A percentile compares a stretch with the other conserved stretches of the same genome.
Evolutionary conservation across 2,113 vertebrate genomes (phyloP).

Genomic region (Neolamprologus fasciatus): DNA sequence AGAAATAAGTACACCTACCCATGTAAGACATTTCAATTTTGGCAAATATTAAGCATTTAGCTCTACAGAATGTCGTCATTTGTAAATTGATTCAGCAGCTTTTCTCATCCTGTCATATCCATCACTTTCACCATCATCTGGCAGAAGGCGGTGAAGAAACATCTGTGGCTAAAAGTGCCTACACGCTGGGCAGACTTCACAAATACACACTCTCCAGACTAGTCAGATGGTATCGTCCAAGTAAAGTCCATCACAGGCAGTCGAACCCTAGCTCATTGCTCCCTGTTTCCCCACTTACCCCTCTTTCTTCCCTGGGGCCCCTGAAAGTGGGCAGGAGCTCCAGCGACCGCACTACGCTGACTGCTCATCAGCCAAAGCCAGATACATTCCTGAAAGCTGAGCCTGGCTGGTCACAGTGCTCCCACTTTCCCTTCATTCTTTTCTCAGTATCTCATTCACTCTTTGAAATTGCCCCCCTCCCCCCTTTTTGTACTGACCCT

Average conservation of each 20-base stretch:
- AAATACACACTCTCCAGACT: not conserved
- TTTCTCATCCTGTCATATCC: constrained; percentile 27
- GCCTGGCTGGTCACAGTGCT: constrained; percentile 41
- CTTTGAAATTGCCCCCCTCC: not conserved
- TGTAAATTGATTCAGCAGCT: constrained; percentile 42
- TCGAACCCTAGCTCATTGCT: constrained; percentile 26
- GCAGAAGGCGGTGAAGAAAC: not conserved
- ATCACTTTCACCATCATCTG: constrained; percentile 26
- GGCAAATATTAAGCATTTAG: constrained; percentile 2
- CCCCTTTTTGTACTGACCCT: not conserved
- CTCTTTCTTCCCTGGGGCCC: constrained; percentile 55
- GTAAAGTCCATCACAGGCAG: constrained; percentile 1
- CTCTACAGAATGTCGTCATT: not conserved
- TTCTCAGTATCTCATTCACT: constrained; percentile 20
- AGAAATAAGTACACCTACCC: not conserved
- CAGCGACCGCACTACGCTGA: constrained; percentile 63
- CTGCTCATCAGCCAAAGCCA: constrained; percentile 60
- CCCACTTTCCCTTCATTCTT: constrained; percentile 42
- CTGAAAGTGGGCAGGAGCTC: constrained; percentile 60
- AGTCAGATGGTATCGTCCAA: not conserved
- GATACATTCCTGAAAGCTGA: constrained; percentile 76
- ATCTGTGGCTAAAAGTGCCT: not conserved
- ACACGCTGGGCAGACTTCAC: not conserved
- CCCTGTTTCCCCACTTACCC: constrained; percentile 50
- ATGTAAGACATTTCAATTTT: not conserved